phyloP scores from a whole-genome alignment of 2,888 invertebrate genomes.

The Theretra japonica region DNA sequence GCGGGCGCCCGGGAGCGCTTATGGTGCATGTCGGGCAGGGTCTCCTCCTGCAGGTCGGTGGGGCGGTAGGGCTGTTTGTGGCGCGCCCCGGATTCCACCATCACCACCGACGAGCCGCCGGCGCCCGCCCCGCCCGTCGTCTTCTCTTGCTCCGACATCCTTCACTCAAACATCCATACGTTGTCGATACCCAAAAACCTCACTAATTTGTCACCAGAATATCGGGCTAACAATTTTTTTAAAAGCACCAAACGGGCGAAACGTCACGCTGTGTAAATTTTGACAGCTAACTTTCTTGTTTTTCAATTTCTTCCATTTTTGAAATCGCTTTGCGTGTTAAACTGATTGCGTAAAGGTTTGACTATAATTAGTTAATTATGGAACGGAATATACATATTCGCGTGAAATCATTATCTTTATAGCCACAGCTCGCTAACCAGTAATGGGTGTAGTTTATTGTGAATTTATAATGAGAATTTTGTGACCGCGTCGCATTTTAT shows the following conservation, averaged over 20 bases:
- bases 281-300: slow-evolving; percentile 70
- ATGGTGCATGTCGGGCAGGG: slow-evolving; percentile 53
- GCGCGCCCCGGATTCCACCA: slow-evolving; percentile 61
- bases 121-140: slow-evolving; percentile 50
- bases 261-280: slow-evolving; percentile 75
- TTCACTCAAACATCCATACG: slow-evolving; percentile 65
- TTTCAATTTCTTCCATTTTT: slow-evolving; percentile 68
- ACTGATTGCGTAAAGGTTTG: slow-evolving; percentile 19
- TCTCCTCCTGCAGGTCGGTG: slow-evolving; percentile 57
- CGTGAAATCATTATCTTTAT: slow-evolving; percentile 19
- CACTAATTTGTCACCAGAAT: slow-evolving; percentile 62
- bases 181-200: slow-evolving; percentile 52
- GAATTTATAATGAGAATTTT: background rate
- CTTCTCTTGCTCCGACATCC: slow-evolving; percentile 74
- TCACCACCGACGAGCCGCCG: slow-evolving; percentile 52
- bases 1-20: slow-evolving; percentile 66
- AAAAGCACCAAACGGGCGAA: slow-evolving; percentile 62
- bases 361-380: slow-evolving; percentile 19
- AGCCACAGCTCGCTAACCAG: background rate
- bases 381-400: slow-evolving; percentile 10
- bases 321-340: slow-evolving; percentile 48
- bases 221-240: slow-evolving; percentile 63
- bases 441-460: slow-evolving; percentile 6
- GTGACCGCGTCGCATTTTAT: background rate
- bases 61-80: slow-evolving; percentile 60